These are phyloP conservation scores for Leptatherina wallacei DNA, from an alignment of 2,797 vertebrate genomes.

Conservation along the genomic window DNA sequence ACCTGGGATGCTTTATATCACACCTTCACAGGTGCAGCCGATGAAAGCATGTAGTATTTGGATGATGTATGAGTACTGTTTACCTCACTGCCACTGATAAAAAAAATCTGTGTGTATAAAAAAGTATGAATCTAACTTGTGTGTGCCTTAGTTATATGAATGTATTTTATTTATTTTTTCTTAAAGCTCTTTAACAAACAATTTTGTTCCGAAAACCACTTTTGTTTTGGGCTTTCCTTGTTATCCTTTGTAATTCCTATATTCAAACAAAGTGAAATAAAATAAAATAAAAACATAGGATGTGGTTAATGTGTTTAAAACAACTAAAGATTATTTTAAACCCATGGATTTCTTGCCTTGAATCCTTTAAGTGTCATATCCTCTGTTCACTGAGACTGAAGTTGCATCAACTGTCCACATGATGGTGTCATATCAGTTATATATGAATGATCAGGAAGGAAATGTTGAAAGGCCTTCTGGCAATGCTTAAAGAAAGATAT, in stretches of 20 bases:
- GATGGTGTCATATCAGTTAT: constrained; percentile 64
- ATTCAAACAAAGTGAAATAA: constrained; percentile 51
- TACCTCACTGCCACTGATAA: constrained; percentile 22
- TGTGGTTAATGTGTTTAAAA: constrained; percentile 34
- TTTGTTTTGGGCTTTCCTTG: constrained; percentile 13
- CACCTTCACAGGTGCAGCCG: not conserved
- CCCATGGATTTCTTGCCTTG: not conserved
- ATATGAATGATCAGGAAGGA: constrained; percentile 13
- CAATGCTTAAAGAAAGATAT: not conserved
- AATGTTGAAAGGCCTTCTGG: constrained; percentile 6
- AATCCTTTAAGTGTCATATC: not conserved
- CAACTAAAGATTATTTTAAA: not conserved
- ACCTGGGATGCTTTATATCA: not conserved
- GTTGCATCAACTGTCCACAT: constrained; percentile 66
- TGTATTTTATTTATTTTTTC: constrained; percentile 14
- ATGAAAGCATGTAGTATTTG: not conserved
- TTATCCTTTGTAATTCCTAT: constrained; percentile 43
- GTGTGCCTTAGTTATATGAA: constrained; percentile 71
- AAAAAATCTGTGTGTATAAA: constrained; percentile 23
- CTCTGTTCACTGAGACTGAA: constrained; percentile 32
- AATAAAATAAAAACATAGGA: not conserved
- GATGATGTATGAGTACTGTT: constrained; percentile 5
- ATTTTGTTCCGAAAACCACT: constrained; percentile 5
- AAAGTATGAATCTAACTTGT: constrained; percentile 45
- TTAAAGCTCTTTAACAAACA: constrained; percentile 23